phyloP scores from a whole-genome alignment of 2,113 vertebrate species.

The Etia nguti region DNA sequence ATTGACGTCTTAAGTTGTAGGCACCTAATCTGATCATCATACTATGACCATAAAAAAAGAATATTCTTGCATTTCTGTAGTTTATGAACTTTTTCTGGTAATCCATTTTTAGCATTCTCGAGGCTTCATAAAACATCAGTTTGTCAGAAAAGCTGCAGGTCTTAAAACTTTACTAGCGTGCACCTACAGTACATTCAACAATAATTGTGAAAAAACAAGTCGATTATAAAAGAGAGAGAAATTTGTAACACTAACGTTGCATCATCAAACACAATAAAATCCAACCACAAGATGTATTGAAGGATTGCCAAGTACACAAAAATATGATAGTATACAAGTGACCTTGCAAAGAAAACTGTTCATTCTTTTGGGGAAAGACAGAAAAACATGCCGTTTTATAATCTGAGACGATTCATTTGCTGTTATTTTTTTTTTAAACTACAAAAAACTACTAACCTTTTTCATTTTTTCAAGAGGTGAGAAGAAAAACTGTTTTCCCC shows the following conservation, averaged over 20 bases:
- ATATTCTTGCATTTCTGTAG: neutral
- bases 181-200: neutral
- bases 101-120: neutral
- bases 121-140: neutral
- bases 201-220: neutral
- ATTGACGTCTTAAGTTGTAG: neutral
- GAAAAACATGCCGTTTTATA: neutral
- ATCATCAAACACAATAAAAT: neutral
- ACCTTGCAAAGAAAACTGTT: neutral
- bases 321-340: neutral
- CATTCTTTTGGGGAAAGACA: neutral
- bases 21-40: neutral
- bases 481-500: neutral
- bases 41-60: neutral
- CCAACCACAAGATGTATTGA: neutral
- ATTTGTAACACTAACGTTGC: neutral
- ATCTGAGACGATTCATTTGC: neutral
- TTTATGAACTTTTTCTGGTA: neutral
- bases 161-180: neutral
- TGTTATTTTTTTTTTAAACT: neutral
- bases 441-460: neutral
- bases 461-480: neutral
- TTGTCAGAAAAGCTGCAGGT: neutral
- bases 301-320: neutral
- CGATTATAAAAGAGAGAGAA: neutral